Percentiles rank a stretch among this genome's conserved stretches.
Conservation (phyloP, 1,140 invertebrate species). For the Macrobrachium nipponense region DNA sequence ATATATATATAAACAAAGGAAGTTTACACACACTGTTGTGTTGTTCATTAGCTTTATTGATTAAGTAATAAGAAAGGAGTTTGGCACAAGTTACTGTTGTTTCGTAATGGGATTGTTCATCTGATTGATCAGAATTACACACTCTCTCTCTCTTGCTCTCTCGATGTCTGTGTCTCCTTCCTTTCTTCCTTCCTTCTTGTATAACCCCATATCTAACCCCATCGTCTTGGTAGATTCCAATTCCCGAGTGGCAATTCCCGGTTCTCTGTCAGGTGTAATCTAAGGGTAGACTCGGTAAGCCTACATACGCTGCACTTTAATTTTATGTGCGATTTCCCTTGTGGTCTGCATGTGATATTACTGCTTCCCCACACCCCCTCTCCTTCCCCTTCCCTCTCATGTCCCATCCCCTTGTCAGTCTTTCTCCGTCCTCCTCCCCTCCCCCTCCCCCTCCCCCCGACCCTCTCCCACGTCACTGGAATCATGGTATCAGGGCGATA, state of each 20-base stretch:
- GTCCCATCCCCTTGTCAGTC: not conserved
- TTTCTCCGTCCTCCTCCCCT: not conserved
- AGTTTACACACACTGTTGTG: too few species aligned
- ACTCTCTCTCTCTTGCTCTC: not conserved
- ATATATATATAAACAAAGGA: too few species aligned
- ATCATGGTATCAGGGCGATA: not conserved
- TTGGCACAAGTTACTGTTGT: too few species aligned
- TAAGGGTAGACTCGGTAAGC: slow-evolving; percentile 33
- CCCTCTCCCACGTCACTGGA: not conserved
- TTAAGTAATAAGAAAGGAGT: too few species aligned
- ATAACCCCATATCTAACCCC: slow-evolving; percentile 37
- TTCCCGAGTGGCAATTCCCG: slow-evolving; percentile 44
- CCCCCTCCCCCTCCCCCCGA: not conserved
- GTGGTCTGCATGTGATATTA: slow-evolving; percentile 46
- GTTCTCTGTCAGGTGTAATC: slow-evolving; percentile 50
- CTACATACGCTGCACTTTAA: slow-evolving; percentile 32
- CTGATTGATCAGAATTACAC: not conserved
- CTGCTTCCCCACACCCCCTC: not conserved
- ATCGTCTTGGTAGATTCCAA: slow-evolving; percentile 44
- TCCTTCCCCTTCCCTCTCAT: not conserved
- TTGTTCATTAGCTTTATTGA: too few species aligned
- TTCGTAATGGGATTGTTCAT: too few species aligned
- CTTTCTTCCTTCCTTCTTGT: not conserved
- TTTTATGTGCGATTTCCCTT: slow-evolving; percentile 44
- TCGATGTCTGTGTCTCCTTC: not conserved